Conservation (phyloP, 2,888 invertebrate genomes). For the Ormyrus nitidulus region DNA sequence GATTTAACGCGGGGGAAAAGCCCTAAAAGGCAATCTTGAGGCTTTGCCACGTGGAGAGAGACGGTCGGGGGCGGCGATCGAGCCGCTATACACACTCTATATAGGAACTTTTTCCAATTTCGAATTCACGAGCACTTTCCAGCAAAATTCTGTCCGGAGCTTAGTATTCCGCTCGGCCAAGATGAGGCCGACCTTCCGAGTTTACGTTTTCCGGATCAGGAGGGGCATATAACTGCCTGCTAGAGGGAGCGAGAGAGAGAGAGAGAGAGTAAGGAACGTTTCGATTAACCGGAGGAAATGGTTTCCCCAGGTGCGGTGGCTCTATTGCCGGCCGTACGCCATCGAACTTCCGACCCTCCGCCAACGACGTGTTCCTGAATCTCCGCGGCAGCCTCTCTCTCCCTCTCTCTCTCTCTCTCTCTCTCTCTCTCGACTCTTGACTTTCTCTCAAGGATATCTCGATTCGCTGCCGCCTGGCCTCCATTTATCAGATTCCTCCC, state of each 20-base stretch:
- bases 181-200: constrained; percentile 50
- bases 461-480: constrained; percentile 2
- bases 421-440: constrained; percentile 8
- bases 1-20: constrained; percentile 29
- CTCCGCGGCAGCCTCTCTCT: not conserved
- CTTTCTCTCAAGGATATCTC: constrained; percentile 20
- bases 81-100: constrained; percentile 7
- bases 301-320: constrained; percentile 69
- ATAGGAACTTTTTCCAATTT: constrained; percentile 51
- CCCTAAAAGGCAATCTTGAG: constrained; percentile 50
- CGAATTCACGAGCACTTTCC: constrained; percentile 47
- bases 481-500: constrained; percentile 32
- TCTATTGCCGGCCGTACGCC: constrained; percentile 65
- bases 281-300: constrained; percentile 73
- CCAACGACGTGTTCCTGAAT: constrained; percentile 46
- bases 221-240: constrained; percentile 21
- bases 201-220: constrained; percentile 60
- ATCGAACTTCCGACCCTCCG: constrained; percentile 62
- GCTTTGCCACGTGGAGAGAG: constrained; percentile 1
- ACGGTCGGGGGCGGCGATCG: not conserved
- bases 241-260: not conserved
- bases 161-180: constrained; percentile 59
- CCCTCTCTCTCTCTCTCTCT: too few species aligned
- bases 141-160: constrained; percentile 42
- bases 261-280: constrained; percentile 63